Percentiles rank a stretch among this genome's conserved stretches.
Conservation (phyloP, 1,140 invertebrate genomes). For the Nilaparvata lugens region DNA sequence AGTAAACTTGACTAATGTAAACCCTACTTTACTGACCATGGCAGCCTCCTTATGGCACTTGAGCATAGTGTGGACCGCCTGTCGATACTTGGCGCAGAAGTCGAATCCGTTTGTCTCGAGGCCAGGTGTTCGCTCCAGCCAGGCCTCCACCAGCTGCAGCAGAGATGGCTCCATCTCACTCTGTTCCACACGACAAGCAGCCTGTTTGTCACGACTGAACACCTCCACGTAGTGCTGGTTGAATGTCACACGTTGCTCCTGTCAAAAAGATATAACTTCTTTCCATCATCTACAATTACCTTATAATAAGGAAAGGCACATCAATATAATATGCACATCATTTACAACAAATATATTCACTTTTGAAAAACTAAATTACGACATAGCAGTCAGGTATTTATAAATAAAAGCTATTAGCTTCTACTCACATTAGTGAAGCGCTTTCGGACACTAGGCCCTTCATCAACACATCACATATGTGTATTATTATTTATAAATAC, state of each 20-base stretch:
- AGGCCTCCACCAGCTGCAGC: constrained; percentile 73
- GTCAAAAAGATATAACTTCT: too few relatives aligned
- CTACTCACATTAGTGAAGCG: too few relatives aligned
- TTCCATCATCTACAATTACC: too few relatives aligned
- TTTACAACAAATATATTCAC: not conserved
- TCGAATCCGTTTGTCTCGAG: constrained; percentile 74
- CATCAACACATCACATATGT: too few relatives aligned
- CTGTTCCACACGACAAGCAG: constrained; percentile 57
- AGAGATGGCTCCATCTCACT: constrained; percentile 81
- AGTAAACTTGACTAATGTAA: too few relatives aligned
- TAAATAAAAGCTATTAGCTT: too few relatives aligned
- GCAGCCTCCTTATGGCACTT: constrained; percentile 52
- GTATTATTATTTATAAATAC: too few relatives aligned
- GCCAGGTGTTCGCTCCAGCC: constrained; percentile 92
- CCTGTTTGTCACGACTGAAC: constrained; percentile 67
- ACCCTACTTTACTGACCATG: constrained; percentile 41
- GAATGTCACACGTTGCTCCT: constrained; percentile 25
- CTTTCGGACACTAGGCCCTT: too few relatives aligned
- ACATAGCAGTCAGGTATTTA: too few relatives aligned
- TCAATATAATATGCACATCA: too few relatives aligned
- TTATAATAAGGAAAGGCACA: too few relatives aligned
- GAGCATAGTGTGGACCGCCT: constrained; percentile 64
- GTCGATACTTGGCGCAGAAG: constrained; percentile 87
- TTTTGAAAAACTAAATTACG: too few relatives aligned
- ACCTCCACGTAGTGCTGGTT: constrained; percentile 86